Percentiles rank a stretch among this genome's conserved stretches.
Evolutionary conservation across 2,888 invertebrate species (phyloP).

Genomic region (Amphiduros pacificus): DNA sequence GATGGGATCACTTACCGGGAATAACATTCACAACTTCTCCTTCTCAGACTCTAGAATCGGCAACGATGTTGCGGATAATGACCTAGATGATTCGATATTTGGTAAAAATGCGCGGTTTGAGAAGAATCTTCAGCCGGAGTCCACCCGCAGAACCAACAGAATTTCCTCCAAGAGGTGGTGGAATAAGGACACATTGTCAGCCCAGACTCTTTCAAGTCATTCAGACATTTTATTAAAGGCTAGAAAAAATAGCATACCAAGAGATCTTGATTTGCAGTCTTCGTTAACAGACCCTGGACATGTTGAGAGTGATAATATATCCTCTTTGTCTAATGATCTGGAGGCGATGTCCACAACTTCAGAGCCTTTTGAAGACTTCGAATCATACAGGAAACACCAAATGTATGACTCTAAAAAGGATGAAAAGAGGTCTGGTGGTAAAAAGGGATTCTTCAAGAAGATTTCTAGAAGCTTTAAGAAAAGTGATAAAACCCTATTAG

Average conservation of each 20-base stretch:
- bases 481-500: too few relatives aligned
- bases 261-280: too few relatives aligned
- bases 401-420: slow-evolving; percentile 2
- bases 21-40: slow-evolving; percentile 12
- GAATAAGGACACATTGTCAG: slow-evolving; percentile 9
- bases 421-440: too few relatives aligned
- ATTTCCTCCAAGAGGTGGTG: slow-evolving; percentile 9
- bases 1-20: neutral
- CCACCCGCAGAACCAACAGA: neutral
- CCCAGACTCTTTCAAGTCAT: slow-evolving; percentile 6
- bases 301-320: too few relatives aligned
- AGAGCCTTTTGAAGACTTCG: slow-evolving; percentile 11
- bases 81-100: neutral
- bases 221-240: slow-evolving; percentile 4
- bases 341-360: too few relatives aligned
- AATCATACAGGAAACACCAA: slow-evolving; percentile 4
- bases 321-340: too few relatives aligned
- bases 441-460: too few relatives aligned
- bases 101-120: neutral
- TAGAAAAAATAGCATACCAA: neutral
- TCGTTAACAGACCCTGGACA: too few relatives aligned
- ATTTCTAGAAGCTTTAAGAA: too few relatives aligned
- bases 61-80: neutral
- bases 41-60: slow-evolving; percentile 15
- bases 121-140: neutral